Percentiles rank a stretch among this genome's conserved stretches.
Conservation (phyloP, 2,888 invertebrate genomes). For the Teleogryllus oceanicus region DNA sequence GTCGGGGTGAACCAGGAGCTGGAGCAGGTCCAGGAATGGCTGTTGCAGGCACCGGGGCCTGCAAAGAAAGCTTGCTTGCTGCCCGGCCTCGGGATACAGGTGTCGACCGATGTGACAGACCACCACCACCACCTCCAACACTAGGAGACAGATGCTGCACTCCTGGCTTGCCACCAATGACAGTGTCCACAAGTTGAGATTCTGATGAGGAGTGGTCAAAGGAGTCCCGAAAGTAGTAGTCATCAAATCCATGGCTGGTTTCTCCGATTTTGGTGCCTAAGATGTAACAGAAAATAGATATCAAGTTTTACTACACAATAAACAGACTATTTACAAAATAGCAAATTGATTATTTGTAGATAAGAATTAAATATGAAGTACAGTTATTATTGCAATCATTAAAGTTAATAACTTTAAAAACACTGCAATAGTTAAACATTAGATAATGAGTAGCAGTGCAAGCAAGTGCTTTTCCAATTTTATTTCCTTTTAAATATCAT, state of each 20-base stretch:
- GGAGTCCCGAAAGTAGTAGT: slow-evolving; percentile 72
- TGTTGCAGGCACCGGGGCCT: slow-evolving; percentile 33
- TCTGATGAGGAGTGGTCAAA: slow-evolving; percentile 78
- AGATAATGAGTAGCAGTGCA: too few relatives aligned
- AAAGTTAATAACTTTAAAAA: too few relatives aligned
- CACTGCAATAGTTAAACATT: too few relatives aligned
- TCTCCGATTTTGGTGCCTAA: slow-evolving; percentile 40
- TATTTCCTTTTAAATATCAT: too few relatives aligned
- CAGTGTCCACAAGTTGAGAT: slow-evolving; percentile 59
- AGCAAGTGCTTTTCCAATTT: too few relatives aligned
- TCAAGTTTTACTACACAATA: too few relatives aligned
- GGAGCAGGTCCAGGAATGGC: slow-evolving; percentile 42
- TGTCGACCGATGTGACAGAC: slow-evolving; percentile 20
- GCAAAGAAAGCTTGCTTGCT: slow-evolving; percentile 37
- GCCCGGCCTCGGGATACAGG: slow-evolving; percentile 25
- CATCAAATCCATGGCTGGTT: slow-evolving; percentile 49
- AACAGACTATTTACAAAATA: too few relatives aligned
- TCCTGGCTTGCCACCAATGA: slow-evolving; percentile 38
- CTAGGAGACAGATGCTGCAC: slow-evolving; percentile 40
- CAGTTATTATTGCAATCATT: too few relatives aligned
- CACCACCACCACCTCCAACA: background rate
- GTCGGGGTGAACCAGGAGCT: slow-evolving; percentile 44
- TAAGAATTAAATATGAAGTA: too few relatives aligned
- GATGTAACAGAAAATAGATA: background rate
- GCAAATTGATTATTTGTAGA: too few relatives aligned